phyloP scores from a whole-genome alignment of 2,113 vertebrate genomes.

The Peromyscus leucopus region DNA sequence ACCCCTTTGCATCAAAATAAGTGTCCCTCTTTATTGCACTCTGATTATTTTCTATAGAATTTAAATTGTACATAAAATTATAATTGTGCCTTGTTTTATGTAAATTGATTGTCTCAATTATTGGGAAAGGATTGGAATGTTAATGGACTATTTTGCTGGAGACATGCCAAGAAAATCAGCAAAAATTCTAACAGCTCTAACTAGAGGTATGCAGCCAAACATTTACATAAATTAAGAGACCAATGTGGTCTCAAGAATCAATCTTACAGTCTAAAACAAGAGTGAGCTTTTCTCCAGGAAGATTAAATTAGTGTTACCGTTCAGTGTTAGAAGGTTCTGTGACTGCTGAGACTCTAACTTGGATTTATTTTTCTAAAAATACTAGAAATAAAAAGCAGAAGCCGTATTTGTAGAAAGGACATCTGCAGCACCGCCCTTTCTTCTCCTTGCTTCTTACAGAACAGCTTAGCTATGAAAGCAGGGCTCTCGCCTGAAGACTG shows the following conservation, averaged over 20 bases:
- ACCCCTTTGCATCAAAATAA: conserved; percentile 72
- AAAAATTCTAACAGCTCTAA: conserved; percentile 72
- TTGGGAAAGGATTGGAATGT: conserved; percentile 81
- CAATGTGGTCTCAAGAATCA: not conserved
- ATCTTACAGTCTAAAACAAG: not conserved
- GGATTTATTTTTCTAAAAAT: not conserved
- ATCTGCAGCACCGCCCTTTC: not conserved
- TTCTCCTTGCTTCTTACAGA: conserved; percentile 26
- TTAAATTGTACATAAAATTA: conserved; percentile 74
- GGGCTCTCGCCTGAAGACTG: conserved; percentile 68
- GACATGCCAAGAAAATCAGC: conserved; percentile 70
- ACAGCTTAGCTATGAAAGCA: conserved; percentile 65
- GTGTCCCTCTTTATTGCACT: conserved; percentile 52
- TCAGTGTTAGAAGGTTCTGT: not conserved
- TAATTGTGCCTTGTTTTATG: conserved; percentile 82
- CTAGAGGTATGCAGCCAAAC: conserved; percentile 42
- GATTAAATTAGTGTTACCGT: conserved; percentile 5
- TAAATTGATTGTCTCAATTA: conserved; percentile 79
- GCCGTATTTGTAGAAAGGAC: conserved; percentile 9
- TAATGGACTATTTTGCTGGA: conserved; percentile 75
- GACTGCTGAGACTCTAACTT: not conserved
- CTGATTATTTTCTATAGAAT: conserved; percentile 81
- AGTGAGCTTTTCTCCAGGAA: conserved; percentile 18
- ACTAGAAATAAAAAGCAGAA: not conserved
- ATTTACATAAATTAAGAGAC: conserved; percentile 8